Percentiles rank a stretch among this genome's conserved stretches.
Conservation (phyloP, 2,113 vertebrate species). For the Mastomys coucha region DNA sequence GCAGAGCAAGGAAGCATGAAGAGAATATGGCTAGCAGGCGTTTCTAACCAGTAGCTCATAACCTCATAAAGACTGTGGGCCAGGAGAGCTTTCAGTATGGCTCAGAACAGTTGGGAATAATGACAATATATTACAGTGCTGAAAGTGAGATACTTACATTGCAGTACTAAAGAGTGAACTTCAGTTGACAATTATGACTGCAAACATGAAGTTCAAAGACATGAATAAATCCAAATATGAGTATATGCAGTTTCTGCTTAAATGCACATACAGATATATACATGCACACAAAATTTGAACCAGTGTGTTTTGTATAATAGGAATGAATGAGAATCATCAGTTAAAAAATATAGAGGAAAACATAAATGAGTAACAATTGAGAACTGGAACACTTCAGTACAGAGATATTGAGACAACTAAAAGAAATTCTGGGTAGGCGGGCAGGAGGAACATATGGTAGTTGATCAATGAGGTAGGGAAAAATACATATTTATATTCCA, state of each 20-base stretch:
- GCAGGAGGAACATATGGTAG: not conserved
- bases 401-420: not conserved
- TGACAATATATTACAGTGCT: not conserved
- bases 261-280: not conserved
- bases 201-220: not conserved
- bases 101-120: not conserved
- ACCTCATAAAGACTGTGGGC: too few species aligned
- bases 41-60: not conserved
- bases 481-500: not conserved
- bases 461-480: not conserved
- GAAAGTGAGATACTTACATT: not conserved
- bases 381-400: not conserved
- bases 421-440: not conserved
- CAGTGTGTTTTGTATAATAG: not conserved
- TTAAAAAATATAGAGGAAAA: not conserved
- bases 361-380: not conserved
- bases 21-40: not conserved
- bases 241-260: not conserved
- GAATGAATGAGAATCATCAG: not conserved
- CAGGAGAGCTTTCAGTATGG: not conserved
- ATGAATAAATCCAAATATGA: not conserved
- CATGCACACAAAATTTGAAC: not conserved
- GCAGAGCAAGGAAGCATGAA: not conserved
- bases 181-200: not conserved
- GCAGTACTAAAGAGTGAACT: not conserved